Evolutionary conservation across 2,888 invertebrate genomes (phyloP), one percentile per base, ranked within the genome.

Genomic region (Seira musarum): DNA sequence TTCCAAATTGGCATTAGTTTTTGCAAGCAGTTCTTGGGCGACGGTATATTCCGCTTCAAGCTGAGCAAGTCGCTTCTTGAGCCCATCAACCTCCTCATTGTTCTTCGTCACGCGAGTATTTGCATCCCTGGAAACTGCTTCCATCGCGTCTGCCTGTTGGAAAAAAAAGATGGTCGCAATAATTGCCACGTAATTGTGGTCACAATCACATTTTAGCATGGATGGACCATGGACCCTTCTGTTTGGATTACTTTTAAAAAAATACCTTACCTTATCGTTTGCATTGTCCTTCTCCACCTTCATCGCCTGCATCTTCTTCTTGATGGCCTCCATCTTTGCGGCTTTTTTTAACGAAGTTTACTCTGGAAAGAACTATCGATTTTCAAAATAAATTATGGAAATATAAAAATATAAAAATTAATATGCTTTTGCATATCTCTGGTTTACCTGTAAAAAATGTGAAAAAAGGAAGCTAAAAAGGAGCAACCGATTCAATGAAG

Each of bases 51-150:
- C 98, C 88, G 93, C 94, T 90, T 99, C 98, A 87, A 98, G 94
- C 90, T 97, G 97, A 87, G 93, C 90, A 88, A 97, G 94, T 91
- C 98, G 98, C 93, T 99, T 99, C 90, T 95, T 95, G 89, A 98
- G 93, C 87, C 96, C 96, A 88, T 94, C 93, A 88, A 98, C 95
- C 90, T 99, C 98, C 91, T 98, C 98, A 89, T 71, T 64, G 84
- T 88, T 91, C 89, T 91, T 91, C 85, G 91, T 91, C 85, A 92
- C 91, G 61, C 90, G 89, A 67, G 90, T 89, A 86, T 91, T 91
- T 75, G 91, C 91, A 87, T 92, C 92, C 86, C 90, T 90, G 83
- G 92, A 91, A 88, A 92, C 91, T 83, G 91, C 91, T 87, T 93
- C 93, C 86, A 92, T 91, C 86, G 91, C 90, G 87, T 93, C 93